These are phyloP conservation scores for Hesperia comma DNA, from an alignment of 2,888 invertebrate species.

Conservation along the genomic window DNA sequence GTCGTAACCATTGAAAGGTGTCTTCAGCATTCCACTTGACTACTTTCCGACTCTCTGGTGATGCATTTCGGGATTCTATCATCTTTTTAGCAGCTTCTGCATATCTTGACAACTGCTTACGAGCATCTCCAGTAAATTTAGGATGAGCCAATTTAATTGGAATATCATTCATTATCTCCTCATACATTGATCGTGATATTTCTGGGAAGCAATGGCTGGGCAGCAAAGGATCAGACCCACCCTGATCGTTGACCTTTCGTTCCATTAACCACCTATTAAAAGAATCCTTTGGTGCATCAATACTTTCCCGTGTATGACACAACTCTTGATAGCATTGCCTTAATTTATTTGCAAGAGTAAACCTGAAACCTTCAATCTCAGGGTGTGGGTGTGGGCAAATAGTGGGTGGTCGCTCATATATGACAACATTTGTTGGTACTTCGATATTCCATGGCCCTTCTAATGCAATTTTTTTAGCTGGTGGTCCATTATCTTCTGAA, in stretches of 20 bases:
- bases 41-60: slow-evolving; percentile 96
- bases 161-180: slow-evolving; percentile 99
- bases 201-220: slow-evolving; percentile 96
- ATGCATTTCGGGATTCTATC: slow-evolving; percentile 96
- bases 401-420: slow-evolving; percentile 93
- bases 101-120: slow-evolving; percentile 96
- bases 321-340: slow-evolving; percentile 96
- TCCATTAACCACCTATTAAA: slow-evolving; percentile 99
- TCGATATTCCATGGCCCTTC: slow-evolving; percentile 98
- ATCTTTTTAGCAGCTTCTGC: slow-evolving; percentile 98
- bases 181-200: slow-evolving; percentile 97
- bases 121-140: slow-evolving; percentile 97
- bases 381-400: slow-evolving; percentile 96
- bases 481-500: slow-evolving; percentile 91
- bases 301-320: slow-evolving; percentile 95
- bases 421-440: slow-evolving; percentile 95
- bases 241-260: slow-evolving; percentile 93
- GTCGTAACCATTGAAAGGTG: slow-evolving; percentile 97
- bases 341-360: slow-evolving; percentile 91
- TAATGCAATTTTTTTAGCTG: slow-evolving; percentile 93
- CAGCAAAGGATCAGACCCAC: slow-evolving; percentile 94
- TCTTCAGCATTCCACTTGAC: slow-evolving; percentile 99
- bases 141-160: slow-evolving; percentile 98
- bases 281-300: slow-evolving; percentile 98
- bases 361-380: slow-evolving; percentile 94